phyloP scores from a whole-genome alignment of 2,113 vertebrate species.

The Ophiodon elongatus region DNA sequence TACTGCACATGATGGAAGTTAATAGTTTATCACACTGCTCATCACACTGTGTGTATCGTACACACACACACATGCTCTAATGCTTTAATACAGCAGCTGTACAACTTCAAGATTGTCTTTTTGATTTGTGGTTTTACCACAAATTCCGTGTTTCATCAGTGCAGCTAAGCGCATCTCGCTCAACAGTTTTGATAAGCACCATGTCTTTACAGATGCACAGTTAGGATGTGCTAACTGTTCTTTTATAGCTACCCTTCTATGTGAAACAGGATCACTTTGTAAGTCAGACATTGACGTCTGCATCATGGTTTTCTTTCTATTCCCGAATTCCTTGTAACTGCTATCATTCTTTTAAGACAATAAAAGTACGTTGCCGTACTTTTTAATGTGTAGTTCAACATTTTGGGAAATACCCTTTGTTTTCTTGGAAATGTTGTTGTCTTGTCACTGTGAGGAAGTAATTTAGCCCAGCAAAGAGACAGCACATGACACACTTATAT shows the following conservation, averaged over 20 bases:
- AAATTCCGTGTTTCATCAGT: background rate
- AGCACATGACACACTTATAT: background rate
- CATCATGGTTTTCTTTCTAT: background rate
- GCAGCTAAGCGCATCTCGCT: background rate
- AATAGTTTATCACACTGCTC: background rate
- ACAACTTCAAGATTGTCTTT: conserved; percentile 19
- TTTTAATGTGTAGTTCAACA: background rate
- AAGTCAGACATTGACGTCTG: background rate
- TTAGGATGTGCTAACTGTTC: background rate
- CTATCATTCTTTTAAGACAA: background rate
- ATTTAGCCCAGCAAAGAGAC: background rate
- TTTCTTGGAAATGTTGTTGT: background rate
- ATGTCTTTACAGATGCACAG: background rate
- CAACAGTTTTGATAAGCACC: background rate
- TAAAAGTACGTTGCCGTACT: background rate
- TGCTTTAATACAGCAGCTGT: conserved; percentile 5
- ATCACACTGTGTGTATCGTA: conserved; percentile 11
- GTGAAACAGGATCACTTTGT: background rate
- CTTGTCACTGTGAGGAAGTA: background rate
- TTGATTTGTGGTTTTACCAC: conserved; percentile 17
- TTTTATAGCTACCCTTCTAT: background rate
- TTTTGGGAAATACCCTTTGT: background rate
- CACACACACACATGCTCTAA: background rate
- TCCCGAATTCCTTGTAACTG: background rate
- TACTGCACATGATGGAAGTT: conserved; percentile 4